Evolutionary conservation across 2,888 invertebrate species (phyloP), one percentile per base, ranked within the genome.

Genomic region (Drosophila macrothrix): DNA sequence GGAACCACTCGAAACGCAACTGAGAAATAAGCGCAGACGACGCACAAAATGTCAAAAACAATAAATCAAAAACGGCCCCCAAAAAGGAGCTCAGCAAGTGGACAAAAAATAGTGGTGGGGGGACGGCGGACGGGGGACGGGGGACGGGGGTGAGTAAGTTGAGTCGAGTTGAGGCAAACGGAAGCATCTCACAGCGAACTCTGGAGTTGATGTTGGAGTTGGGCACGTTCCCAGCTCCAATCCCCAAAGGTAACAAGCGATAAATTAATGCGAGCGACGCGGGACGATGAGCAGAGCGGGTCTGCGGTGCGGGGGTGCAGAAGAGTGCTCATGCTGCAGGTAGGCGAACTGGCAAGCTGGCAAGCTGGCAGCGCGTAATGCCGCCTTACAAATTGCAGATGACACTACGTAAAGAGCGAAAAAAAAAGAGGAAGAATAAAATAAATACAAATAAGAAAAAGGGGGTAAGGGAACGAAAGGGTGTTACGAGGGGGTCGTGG

Each of bases 51-150:
- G 91, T 88, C 90, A 88, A 81, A 84, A 84, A 85, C 88, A 88
- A 90, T 90, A 90, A 91, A 90, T 90, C 90, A 91, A 91, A 91
- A 83, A 79, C 73, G 80, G 77, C 67, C 50, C 75, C 78, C 76
- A 82, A 76, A 75, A 73, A 65, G 64, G 54, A 68, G 68, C 62
- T 14, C 50, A 35, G 61, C 67, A 65, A 70, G 59, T 59, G 73
- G 46, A 25, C 46, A 46, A 46, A 22, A 52, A 43, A 19, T 31
- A 19, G 25, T 1, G 41, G 22, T 14, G 12, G 35, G 2, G 35
- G 5, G 5, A 5, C 1, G 12, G 12, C 5, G 5, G 12, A 0
- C 35, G 49, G 25, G 25, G 14, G 28, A n/a, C n/a, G 28, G 12
- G 14, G 5, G 12, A 0, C 35, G 49, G 25, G 25, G 14, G 28